phyloP scores from a whole-genome alignment of 1,140 invertebrate species.

The Anoplolepis gracilipes region DNA sequence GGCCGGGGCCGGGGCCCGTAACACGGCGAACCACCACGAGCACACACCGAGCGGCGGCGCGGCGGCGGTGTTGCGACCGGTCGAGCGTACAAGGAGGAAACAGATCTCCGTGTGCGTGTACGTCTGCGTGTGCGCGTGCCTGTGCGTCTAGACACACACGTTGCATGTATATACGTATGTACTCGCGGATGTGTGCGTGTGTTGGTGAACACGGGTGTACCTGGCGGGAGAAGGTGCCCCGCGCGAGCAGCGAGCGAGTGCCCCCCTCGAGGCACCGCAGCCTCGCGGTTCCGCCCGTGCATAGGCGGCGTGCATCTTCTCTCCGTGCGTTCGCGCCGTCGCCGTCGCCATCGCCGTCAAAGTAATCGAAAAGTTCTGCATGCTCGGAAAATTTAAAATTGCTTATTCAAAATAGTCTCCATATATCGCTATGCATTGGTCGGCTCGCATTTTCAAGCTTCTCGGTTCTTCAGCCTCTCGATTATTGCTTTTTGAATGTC shows the following conservation, averaged over 20 bases:
- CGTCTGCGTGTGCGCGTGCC: not conserved
- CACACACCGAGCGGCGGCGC: too few species aligned
- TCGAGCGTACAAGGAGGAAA: constrained; percentile 49
- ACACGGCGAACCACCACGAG: constrained; percentile 52
- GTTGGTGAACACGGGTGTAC: constrained; percentile 61
- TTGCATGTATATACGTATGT: not conserved
- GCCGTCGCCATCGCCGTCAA: constrained; percentile 42
- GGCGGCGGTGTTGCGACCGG: constrained; percentile 51
- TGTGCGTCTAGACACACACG: too few species aligned
- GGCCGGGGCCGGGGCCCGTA: constrained; percentile 27
- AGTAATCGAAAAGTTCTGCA: constrained; percentile 23
- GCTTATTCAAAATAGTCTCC: too few species aligned
- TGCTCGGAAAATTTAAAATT: constrained; percentile 36
- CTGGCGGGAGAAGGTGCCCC: constrained; percentile 77
- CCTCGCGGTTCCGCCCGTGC: constrained; percentile 70
- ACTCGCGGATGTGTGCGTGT: not conserved
- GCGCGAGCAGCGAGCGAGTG: constrained; percentile 48
- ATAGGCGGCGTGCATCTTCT: constrained; percentile 68
- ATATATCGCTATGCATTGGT: too few species aligned
- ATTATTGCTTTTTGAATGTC: too few species aligned
- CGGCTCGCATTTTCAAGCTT: too few species aligned
- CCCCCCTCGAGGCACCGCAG: constrained; percentile 62
- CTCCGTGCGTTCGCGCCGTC: constrained; percentile 8
- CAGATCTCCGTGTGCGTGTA: not conserved
- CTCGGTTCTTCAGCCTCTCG: too few species aligned